Percentiles rank a stretch among this genome's conserved stretches.
Evolutionary conservation across 2,888 invertebrate species (phyloP).

Genomic region (Drosophila mulleri): DNA sequence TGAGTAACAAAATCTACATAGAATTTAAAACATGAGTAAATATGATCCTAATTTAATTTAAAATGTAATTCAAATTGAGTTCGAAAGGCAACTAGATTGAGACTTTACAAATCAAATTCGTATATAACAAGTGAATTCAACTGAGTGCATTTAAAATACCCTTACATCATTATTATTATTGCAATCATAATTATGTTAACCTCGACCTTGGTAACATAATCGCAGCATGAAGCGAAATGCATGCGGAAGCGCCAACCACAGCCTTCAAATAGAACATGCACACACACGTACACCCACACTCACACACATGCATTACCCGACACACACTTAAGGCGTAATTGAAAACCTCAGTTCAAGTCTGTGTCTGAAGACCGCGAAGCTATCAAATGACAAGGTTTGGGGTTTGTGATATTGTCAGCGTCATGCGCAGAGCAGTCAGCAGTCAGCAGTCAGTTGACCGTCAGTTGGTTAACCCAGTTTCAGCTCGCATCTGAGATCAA

Average conservation of each 20-base stretch:
- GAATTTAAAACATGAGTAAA: not conserved
- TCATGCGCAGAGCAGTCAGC: not conserved
- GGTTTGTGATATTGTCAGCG: conserved; percentile 32
- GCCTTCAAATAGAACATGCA: conserved; percentile 22
- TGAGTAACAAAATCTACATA: too few relatives aligned
- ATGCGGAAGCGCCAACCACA: conserved; percentile 61
- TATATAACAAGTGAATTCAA: too few relatives aligned
- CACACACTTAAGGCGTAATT: conserved; percentile 27
- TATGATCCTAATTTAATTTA: not conserved
- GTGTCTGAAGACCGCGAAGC: conserved; percentile 29
- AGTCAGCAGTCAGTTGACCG: not conserved
- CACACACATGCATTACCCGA: not conserved
- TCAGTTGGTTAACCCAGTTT: conserved; percentile 29
- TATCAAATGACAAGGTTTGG: conserved; percentile 53
- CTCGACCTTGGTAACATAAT: conserved; percentile 79
- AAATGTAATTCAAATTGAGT: not conserved
- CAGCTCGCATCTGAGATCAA: conserved; percentile 17
- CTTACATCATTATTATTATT: not conserved
- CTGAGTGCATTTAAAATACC: too few relatives aligned
- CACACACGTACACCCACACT: not conserved
- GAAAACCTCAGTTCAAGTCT: conserved; percentile 41
- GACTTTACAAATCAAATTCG: not conserved
- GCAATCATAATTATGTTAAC: conserved; percentile 3
- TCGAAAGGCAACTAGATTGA: too few relatives aligned
- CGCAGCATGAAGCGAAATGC: conserved; percentile 65